Conservation (phyloP, 1,140 invertebrate genomes). For the Brachionus asplanchnoidis region DNA sequence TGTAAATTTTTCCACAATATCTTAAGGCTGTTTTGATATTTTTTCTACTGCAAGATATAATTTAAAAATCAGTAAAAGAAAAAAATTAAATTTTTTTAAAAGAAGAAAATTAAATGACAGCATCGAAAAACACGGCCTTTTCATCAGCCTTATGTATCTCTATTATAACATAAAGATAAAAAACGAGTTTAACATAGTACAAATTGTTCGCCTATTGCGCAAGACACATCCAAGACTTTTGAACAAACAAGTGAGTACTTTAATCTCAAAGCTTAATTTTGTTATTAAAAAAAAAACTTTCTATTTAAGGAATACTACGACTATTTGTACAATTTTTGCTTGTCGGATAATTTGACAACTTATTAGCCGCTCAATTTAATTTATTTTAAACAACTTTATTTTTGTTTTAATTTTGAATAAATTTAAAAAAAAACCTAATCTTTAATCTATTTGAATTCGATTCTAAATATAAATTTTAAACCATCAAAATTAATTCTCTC, state of each 20-base stretch:
- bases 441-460: conserved; percentile 4
- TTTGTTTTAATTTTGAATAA: neutral
- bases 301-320: neutral
- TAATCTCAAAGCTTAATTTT: neutral
- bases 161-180: neutral
- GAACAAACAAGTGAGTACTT: neutral
- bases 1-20: too few species aligned
- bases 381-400: conserved; percentile 10
- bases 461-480: neutral
- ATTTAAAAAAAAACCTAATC: conserved; percentile 2
- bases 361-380: conserved; percentile 16
- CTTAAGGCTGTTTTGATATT: too few species aligned
- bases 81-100: neutral
- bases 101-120: conserved; percentile 7
- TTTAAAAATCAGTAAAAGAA: too few species aligned
- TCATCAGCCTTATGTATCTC: neutral
- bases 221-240: neutral
- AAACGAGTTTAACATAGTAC: conserved; percentile 12
- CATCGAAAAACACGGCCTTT: conserved; percentile 10
- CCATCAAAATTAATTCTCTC: conserved; percentile 1
- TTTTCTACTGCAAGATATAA: too few species aligned
- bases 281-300: neutral
- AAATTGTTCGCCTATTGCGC: neutral
- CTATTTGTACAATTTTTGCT: conserved; percentile 25
- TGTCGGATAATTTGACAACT: neutral